Evolutionary conservation across 2,888 invertebrate genomes (phyloP), one percentile per base, ranked within the genome.

Genomic region (Eupeodes latifasciatus): DNA sequence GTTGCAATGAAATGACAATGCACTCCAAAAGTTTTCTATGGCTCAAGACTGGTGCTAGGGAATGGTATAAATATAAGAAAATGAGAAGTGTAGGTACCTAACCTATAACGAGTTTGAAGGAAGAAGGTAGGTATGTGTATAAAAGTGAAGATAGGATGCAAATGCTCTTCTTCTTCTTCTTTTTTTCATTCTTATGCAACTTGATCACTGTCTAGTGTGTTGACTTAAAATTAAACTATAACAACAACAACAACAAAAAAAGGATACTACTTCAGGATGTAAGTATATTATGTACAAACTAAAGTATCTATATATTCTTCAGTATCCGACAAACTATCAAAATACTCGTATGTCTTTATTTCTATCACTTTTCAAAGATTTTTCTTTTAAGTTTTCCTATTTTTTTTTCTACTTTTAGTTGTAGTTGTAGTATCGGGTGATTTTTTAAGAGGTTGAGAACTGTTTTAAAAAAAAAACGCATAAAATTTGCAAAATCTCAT

Each of bases 1-100:
- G 72, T 72, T 72, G 72, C 72, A 72, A 72, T 59, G 72, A 72
- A 72, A 72, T 72, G 59, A 72, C 72, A 72, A 72, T 72, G 72
- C 72, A 72, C 72, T 72, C 72, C 59, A 72, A 57, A 72, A 72
- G 47, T 57, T 72, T 69, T 69, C 19, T 6, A 19, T 19, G 14
- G 12, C 2, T 27, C 27, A 27, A 5, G n/a, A 5, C 40, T 36
- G 14, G n/a, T 27, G 27, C 27, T 27, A 3, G 27, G 27, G 27
- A 27, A 1, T 27, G 27, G 2, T 27, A 27, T 27, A n/a, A n/a
- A n/a, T n/a, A 27, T 27, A 27, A 27, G 27, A 27, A 27, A 27
- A 27, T 27, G 27, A 27, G 27, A 2, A 27, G 27, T 27, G 2
- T 27, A 27, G 19, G 10, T 44, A 44, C 47, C 47, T 47, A 47